A percentile compares a stretch with the other conserved stretches of the same genome.
Conservation (phyloP, 2,113 vertebrate genomes). For the Numenius arquata region DNA sequence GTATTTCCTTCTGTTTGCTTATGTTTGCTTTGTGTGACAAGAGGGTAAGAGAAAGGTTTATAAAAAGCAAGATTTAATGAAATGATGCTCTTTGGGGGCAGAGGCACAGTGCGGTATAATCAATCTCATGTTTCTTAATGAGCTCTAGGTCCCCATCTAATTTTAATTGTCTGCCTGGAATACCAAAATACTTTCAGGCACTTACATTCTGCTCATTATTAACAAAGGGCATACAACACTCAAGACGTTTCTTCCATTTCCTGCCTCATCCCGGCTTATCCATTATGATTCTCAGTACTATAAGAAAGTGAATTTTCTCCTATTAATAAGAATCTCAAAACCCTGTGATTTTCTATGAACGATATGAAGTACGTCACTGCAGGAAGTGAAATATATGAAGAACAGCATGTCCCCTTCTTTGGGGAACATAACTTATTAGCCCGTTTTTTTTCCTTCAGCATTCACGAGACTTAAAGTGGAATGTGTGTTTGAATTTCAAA, state of each 20-base stretch:
- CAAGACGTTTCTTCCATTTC: background rate
- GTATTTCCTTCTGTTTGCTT: background rate
- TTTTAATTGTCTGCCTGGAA: constrained; percentile 45
- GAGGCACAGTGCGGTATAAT: background rate
- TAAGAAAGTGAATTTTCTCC: background rate
- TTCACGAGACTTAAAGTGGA: background rate
- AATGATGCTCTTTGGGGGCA: background rate
- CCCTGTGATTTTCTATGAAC: background rate
- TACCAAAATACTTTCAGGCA: constrained; percentile 19
- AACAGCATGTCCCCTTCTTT: background rate
- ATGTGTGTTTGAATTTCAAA: background rate
- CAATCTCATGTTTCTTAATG: constrained; percentile 44
- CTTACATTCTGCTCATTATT: constrained; percentile 22
- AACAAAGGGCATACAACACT: constrained; percentile 12
- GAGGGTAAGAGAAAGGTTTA: background rate
- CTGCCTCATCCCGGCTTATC: background rate
- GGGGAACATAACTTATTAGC: background rate
- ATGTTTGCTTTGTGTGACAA: background rate
- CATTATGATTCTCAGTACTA: background rate
- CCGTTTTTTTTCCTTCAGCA: background rate
- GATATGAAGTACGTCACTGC: background rate
- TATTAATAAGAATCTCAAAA: background rate
- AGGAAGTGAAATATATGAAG: background rate
- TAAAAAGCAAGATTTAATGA: constrained; percentile 9
- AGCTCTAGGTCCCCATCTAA: constrained; percentile 18